phyloP scores from a whole-genome alignment of 2,113 vertebrate genomes.

The Sceloporus undulatus region DNA sequence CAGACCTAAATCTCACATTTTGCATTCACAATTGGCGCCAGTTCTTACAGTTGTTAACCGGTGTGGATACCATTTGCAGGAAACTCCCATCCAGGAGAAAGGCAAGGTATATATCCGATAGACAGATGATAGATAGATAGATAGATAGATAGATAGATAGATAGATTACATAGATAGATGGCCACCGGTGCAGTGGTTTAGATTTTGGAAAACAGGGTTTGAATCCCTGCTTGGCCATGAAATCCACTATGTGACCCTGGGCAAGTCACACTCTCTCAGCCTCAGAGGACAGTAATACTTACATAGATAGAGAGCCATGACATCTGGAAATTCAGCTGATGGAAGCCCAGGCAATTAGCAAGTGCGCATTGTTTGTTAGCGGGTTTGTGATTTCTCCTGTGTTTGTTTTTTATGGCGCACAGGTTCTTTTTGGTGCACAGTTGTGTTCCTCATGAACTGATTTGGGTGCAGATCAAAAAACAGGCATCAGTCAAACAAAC shows the following conservation, averaged over 20 bases:
- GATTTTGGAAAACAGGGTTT: no score
- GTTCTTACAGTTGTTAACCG: background rate
- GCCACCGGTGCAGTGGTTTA: background rate
- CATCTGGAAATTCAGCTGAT: slow-evolving; percentile 18
- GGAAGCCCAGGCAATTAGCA: slow-evolving; percentile 52
- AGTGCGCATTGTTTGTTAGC: slow-evolving; percentile 42
- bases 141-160: no score
- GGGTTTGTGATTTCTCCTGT: slow-evolving; percentile 39
- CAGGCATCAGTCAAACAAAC: slow-evolving; percentile 19
- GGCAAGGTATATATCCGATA: no score
- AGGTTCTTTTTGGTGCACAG: slow-evolving; percentile 18
- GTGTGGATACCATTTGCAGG: no score
- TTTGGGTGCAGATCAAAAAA: slow-evolving; percentile 51
- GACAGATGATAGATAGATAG: no score
- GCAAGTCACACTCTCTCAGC: background rate
- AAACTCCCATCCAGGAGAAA: no score
- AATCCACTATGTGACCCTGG: no score
- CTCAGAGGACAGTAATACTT: background rate
- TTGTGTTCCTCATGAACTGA: slow-evolving; percentile 38
- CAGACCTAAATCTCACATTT: background rate
- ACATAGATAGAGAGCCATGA: background rate
- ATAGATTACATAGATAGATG: no score
- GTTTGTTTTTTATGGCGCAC: slow-evolving; percentile 5
- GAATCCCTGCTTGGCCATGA: background rate
- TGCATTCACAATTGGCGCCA: background rate